Evolutionary conservation across 2,113 vertebrate species (phyloP).

Genomic region (Semnornis frantzii): DNA sequence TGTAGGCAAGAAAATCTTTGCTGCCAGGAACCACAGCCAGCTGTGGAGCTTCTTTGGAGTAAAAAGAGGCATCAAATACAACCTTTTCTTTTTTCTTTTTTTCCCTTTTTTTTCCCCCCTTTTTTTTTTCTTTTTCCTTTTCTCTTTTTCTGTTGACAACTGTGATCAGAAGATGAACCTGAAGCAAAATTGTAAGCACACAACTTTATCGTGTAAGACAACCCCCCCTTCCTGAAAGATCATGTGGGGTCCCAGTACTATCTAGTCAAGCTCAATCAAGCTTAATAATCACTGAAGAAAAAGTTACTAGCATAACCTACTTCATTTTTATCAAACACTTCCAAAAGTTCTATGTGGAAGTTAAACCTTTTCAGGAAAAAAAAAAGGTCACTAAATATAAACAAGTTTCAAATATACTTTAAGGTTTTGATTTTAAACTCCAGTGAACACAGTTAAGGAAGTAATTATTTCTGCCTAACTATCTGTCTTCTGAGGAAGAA

Average conservation of each 20-base stretch:
- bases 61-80: not conserved
- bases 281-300: not conserved
- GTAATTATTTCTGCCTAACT: constrained; percentile 52
- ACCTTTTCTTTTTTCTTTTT: no score
- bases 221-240: not conserved
- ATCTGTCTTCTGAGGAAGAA: constrained; percentile 10
- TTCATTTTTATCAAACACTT: not conserved
- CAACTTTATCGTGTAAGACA: not conserved
- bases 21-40: no score
- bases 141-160: not conserved
- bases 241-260: not conserved
- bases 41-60: not conserved
- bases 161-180: not conserved
- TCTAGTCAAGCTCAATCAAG: not conserved
- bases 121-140: not conserved
- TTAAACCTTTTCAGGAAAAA: not conserved
- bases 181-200: not conserved
- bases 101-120: no score
- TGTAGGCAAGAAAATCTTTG: no score
- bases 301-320: not conserved
- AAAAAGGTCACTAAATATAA: not conserved
- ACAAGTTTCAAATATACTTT: not conserved
- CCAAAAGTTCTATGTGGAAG: not conserved
- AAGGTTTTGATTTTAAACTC: constrained; percentile 34
- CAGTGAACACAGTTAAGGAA: constrained; percentile 17